These are phyloP conservation scores for Trematomus loennbergii DNA, from an alignment of 2,113 vertebrate species.

Conservation along the genomic window DNA sequence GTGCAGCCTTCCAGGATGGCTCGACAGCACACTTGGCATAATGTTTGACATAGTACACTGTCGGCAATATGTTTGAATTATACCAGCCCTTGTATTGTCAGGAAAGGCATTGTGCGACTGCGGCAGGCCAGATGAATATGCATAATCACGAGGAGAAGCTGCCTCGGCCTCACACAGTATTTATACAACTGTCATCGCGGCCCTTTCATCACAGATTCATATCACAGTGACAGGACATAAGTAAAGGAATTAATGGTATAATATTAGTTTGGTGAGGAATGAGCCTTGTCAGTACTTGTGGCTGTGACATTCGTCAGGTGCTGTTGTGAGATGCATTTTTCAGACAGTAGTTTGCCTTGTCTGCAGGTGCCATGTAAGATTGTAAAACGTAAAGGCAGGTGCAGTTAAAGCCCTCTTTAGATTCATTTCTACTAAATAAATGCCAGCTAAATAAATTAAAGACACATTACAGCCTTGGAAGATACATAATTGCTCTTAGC, in stretches of 20 bases:
- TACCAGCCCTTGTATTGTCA: conserved; percentile 59
- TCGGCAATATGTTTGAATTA: conserved; percentile 72
- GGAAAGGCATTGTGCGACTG: conserved; percentile 49
- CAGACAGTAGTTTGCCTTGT: not conserved
- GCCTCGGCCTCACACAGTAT: conserved; percentile 51
- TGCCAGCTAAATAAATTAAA: conserved; percentile 49
- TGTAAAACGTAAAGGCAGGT: conserved; percentile 3
- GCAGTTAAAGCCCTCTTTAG: conserved; percentile 16
- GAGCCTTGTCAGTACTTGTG: conserved; percentile 56
- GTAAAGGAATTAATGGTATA: conserved; percentile 51
- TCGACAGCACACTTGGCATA: conserved; percentile 57
- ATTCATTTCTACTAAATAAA: conserved; percentile 39
- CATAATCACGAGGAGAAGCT: conserved; percentile 60
- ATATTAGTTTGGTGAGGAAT: conserved; percentile 52
- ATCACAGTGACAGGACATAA: conserved; percentile 55
- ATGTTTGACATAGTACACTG: conserved; percentile 64
- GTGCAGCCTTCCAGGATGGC: conserved; percentile 42
- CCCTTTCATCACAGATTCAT: conserved; percentile 61
- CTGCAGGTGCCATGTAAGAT: conserved; percentile 9
- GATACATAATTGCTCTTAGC: conserved; percentile 41
- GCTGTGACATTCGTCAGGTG: conserved; percentile 56
- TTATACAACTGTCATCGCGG: conserved; percentile 48
- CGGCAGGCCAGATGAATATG: conserved; percentile 65
- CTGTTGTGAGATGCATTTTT: conserved; percentile 28
- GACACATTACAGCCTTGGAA: conserved; percentile 35